Evolutionary conservation across 2,113 vertebrate genomes (phyloP), one percentile per base, ranked within the genome.

Genomic region (Myocastor coypus): DNA sequence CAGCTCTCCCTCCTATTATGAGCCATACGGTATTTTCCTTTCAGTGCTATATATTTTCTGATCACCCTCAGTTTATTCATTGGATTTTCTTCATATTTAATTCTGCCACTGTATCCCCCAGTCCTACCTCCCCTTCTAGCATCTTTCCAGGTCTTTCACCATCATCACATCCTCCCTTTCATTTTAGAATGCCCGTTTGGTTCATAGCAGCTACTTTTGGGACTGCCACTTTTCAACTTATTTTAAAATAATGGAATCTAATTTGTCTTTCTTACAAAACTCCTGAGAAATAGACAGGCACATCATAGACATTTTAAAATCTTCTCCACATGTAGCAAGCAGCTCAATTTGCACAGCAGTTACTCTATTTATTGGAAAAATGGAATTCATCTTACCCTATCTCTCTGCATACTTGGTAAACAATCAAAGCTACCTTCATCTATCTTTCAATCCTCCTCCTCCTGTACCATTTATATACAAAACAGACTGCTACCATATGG

Each of bases 401-500:
- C 92, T 94, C 95, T 90, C 90, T n/a, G n/a, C 93, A 87, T 82
- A 93, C 84, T 96, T 96, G 87, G 82, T 96, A 96, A 95, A 97
- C 94, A 94, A 96, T 85, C 69, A 87, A 92, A 97, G 86, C 61
- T 96, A 94, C 96, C 96, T 96, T 92, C 83, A 92, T 96, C 83
- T n/a, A 68, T 96, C 73, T 94, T 78, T 89, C 83, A 91, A 77
- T 96, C 94, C 92, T 95, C 75, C 73, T 89, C 80, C 50, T 85
- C 95, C 94, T 78, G 71, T 68, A 91, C 94, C 96, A 91, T 96
- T 97, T 98, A 96, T 95, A 95, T 93, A 95, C 94, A 91, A 96
- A 95, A 96, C 96, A 98, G 97, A 94, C 96, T 96, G 95, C 92
- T 89, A 87, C 97, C 97, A 98, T 97, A 97, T 97, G 97, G 95